phyloP scores from a whole-genome alignment of 2,797 vertebrate species.

The Coregonus sp. region DNA sequence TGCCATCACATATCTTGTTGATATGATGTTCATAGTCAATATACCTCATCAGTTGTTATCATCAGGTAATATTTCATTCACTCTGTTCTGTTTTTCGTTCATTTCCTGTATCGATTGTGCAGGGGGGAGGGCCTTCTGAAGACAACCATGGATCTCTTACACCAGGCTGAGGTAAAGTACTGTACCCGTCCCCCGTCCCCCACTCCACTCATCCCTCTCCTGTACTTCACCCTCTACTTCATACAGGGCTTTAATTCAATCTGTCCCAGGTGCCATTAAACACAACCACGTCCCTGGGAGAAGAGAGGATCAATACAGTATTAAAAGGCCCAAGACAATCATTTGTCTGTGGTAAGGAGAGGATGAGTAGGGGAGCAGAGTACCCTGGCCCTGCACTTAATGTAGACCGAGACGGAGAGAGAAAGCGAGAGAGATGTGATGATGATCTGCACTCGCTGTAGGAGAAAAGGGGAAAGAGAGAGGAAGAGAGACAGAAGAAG shows the following conservation, averaged over 20 bases:
- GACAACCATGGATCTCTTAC: conserved; percentile 94
- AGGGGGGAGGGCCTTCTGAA: conserved; percentile 97
- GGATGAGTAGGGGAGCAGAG: neutral
- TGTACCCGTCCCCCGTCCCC: neutral
- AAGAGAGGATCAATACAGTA: neutral
- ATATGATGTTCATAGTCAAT: neutral
- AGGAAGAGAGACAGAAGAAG: neutral
- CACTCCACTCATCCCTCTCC: neutral
- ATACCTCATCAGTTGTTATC: neutral
- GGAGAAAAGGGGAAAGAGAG: neutral
- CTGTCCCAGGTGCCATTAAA: neutral
- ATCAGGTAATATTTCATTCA: conserved; percentile 3
- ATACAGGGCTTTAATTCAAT: neutral
- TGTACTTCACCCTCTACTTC: neutral
- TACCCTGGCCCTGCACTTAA: conserved; percentile 1
- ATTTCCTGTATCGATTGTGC: conserved; percentile 54
- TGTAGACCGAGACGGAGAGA: neutral
- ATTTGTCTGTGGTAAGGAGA: conserved; percentile 32
- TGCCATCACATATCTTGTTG: neutral
- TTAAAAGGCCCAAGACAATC: conserved; percentile 16
- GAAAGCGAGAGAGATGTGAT: neutral
- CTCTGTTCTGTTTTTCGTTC: neutral
- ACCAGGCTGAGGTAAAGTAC: conserved; percentile 89
- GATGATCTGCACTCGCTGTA: too few species aligned
- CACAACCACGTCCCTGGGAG: neutral